Percentiles rank a stretch among this genome's conserved stretches.
Conservation (phyloP, 2,113 vertebrate species). For the Callipepla californica region DNA sequence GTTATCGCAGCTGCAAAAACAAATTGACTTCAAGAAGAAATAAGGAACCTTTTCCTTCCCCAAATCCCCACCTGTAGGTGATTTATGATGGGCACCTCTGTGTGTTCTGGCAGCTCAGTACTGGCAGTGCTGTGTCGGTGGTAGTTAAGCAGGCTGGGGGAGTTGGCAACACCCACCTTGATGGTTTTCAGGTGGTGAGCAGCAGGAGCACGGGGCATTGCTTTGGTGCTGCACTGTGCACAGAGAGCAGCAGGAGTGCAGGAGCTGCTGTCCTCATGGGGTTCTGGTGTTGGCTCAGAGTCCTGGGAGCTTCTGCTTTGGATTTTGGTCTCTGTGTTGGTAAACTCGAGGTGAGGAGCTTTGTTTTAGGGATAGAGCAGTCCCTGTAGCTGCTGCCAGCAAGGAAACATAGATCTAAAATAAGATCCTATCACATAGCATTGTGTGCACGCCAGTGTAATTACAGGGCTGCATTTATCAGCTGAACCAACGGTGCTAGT, state of each 20-base stretch:
- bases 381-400: background rate
- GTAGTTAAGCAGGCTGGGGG: background rate
- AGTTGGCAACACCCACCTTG: background rate
- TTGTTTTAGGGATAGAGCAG: background rate
- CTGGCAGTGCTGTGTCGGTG: background rate
- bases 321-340: background rate
- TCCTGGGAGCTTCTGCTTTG: background rate
- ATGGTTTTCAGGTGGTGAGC: background rate
- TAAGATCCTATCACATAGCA: background rate
- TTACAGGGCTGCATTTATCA: constrained; percentile 1
- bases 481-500: background rate
- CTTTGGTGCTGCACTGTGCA: accelerated
- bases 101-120: background rate
- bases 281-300: background rate
- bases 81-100: background rate
- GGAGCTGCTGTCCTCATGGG: accelerated
- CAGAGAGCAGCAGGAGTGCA: background rate
- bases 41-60: background rate
- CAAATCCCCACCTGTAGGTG: background rate
- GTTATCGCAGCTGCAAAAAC: too few relatives aligned
- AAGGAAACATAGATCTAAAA: background rate
- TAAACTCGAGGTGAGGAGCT: background rate
- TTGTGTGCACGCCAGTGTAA: background rate
- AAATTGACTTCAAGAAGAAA: background rate
- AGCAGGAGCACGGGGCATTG: accelerated